phyloP scores from a whole-genome alignment of 1,140 invertebrate species.

The Medauroidea extradentata region DNA sequence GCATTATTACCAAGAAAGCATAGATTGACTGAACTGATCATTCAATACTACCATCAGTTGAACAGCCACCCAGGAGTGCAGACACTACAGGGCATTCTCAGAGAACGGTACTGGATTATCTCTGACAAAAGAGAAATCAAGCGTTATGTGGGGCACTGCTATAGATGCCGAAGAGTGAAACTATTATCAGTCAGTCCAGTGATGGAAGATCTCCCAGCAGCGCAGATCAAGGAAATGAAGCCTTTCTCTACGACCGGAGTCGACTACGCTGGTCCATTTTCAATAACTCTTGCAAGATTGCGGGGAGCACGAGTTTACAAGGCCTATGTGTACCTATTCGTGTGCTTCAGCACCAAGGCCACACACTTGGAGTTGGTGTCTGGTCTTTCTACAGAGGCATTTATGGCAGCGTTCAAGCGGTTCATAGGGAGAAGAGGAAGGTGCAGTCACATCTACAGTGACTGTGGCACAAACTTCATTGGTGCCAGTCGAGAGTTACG shows the following conservation, averaged over 20 bases:
- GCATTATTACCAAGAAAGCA: background rate
- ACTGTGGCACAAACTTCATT: conserved; percentile 5
- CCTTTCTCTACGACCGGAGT: conserved; percentile 25
- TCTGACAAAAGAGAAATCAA: conserved; percentile 20
- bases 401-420: conserved; percentile 26
- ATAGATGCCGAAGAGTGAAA: conserved; percentile 25
- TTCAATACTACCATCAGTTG: conserved; percentile 29
- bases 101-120: conserved; percentile 33
- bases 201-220: conserved; percentile 26
- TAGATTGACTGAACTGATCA: conserved; percentile 21
- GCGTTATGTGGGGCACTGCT: conserved; percentile 26
- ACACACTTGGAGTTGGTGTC: conserved; percentile 32
- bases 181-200: conserved; percentile 13
- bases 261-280: conserved; percentile 36
- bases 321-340: conserved; percentile 32
- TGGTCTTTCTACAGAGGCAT: conserved; percentile 26
- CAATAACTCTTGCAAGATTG: conserved; percentile 10
- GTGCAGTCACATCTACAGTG: background rate
- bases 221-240: conserved; percentile 19
- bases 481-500: background rate
- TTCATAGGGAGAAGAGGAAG: conserved; percentile 27
- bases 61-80: conserved; percentile 31
- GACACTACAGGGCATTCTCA: conserved; percentile 19
- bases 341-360: conserved; percentile 30
- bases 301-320: conserved; percentile 25